Evolutionary conservation across 2,113 vertebrate species (phyloP).

Genomic region (Coregonus clupeaformis): DNA sequence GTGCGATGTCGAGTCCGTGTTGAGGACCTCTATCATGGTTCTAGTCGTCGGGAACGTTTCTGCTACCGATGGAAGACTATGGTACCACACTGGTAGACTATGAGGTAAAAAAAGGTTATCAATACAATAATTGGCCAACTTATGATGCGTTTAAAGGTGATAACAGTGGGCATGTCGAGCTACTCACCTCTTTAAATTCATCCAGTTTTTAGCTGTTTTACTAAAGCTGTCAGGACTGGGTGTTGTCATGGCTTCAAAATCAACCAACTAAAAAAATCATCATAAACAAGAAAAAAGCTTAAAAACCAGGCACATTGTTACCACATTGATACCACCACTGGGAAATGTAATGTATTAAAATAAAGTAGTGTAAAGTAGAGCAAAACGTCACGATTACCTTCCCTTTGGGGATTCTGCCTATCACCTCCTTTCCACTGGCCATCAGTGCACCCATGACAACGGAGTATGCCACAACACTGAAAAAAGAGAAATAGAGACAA

Average conservation of each 20-base stretch:
- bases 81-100: constrained; percentile 91
- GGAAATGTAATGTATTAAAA: not conserved
- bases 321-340: too few species aligned
- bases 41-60: constrained; percentile 91
- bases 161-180: not conserved
- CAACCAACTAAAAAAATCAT: constrained; percentile 81
- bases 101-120: not conserved
- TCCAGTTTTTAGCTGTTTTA: constrained; percentile 90
- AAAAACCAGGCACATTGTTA: too few species aligned
- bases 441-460: constrained; percentile 95
- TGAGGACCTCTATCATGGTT: constrained; percentile 93
- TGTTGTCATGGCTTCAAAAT: constrained; percentile 98
- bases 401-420: constrained; percentile 93
- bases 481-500: not conserved
- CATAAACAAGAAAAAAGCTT: too few species aligned
- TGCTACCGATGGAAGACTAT: constrained; percentile 87
- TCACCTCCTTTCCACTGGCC: constrained; percentile 95
- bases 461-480: constrained; percentile 93
- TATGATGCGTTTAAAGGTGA: too few species aligned
- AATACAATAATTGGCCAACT: too few species aligned
- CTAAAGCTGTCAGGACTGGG: constrained; percentile 90
- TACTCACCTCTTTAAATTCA: constrained; percentile 92
- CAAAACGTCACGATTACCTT: constrained; percentile 75
- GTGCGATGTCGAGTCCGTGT: constrained; percentile 88
- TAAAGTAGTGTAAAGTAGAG: not conserved